phyloP scores from a whole-genome alignment of 2,113 vertebrate species.

The Paradoxurus hermaphroditus region DNA sequence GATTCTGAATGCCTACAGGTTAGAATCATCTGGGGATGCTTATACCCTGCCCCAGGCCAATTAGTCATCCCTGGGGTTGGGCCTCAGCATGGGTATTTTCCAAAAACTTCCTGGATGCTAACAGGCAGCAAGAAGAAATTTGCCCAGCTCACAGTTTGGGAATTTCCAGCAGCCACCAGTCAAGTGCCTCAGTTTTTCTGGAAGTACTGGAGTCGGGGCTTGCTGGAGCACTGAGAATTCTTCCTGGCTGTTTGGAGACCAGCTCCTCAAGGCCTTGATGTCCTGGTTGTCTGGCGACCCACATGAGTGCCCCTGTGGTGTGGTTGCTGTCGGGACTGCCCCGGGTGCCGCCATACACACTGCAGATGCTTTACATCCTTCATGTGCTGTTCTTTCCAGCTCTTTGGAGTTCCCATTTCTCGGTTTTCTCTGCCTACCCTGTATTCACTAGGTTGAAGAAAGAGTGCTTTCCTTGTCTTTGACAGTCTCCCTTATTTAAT shows the following conservation, averaged over 20 bases:
- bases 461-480: neutral
- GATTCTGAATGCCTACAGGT: neutral
- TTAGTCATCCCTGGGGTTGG: neutral
- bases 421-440: neutral
- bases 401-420: neutral
- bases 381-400: neutral
- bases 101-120: neutral
- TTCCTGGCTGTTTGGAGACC: no score
- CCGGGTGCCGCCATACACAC: rapidly evolving
- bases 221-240: neutral
- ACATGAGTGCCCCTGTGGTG: rapidly evolving
- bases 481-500: neutral
- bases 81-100: neutral
- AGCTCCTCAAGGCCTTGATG: neutral
- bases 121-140: neutral
- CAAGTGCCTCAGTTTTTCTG: neutral
- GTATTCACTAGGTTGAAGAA: neutral
- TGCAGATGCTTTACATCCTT: neutral
- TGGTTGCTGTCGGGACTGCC: neutral
- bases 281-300: neutral
- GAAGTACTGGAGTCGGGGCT: neutral
- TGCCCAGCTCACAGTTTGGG: neutral
- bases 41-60: neutral
- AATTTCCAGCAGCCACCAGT: neutral
- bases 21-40: neutral